Percentiles rank a stretch among this genome's conserved stretches.
phyloP scores from a whole-genome alignment of 2,113 vertebrate genomes.

The Fukomys damarensis region DNA sequence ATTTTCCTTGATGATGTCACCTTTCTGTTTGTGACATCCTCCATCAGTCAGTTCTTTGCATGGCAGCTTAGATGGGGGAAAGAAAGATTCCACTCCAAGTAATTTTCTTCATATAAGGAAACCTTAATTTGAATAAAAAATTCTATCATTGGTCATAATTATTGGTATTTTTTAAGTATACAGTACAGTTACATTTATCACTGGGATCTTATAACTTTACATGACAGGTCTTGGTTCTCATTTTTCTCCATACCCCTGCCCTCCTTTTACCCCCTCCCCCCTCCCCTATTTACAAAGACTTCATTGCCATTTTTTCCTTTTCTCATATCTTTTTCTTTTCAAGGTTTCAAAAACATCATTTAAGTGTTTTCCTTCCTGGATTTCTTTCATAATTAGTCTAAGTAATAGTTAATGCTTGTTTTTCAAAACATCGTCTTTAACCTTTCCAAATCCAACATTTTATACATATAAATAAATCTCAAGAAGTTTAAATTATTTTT shows the following conservation, averaged over 20 bases:
- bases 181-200: too few species aligned
- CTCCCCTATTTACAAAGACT: too few species aligned
- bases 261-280: too few species aligned
- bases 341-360: neutral
- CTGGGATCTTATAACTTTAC: too few species aligned
- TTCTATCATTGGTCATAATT: too few species aligned
- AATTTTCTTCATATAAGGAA: neutral
- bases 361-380: neutral
- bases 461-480: neutral
- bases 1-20: neutral
- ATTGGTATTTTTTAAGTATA: too few species aligned
- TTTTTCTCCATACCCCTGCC: too few species aligned
- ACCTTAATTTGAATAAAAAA: neutral
- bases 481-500: neutral
- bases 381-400: neutral
- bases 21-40: neutral
- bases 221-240: too few species aligned
- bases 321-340: too few species aligned
- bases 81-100: neutral
- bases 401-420: neutral
- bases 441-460: neutral
- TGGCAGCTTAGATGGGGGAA: neutral
- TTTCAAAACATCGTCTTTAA: neutral
- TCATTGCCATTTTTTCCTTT: too few species aligned
- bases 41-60: neutral